Evolutionary conservation across 2,888 invertebrate species (phyloP).

Genomic region (Drosophila basisetae): DNA sequence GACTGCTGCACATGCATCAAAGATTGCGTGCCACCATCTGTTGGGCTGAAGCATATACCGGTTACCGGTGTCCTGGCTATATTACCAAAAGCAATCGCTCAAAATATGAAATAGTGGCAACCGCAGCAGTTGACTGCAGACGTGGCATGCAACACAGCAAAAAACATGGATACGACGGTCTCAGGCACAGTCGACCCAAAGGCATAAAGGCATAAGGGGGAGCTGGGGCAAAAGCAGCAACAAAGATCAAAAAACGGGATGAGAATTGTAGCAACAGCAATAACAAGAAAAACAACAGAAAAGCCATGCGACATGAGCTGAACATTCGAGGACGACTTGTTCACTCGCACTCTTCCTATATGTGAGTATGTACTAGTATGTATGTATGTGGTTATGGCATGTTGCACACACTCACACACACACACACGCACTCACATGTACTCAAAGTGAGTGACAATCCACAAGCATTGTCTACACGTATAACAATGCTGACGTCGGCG

Average conservation of each 20-base stretch:
- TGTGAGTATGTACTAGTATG: neutral
- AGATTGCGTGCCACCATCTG: slow-evolving; percentile 37
- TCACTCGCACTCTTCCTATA: slow-evolving; percentile 1
- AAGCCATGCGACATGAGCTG: slow-evolving; percentile 69
- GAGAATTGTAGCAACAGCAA: slow-evolving; percentile 42
- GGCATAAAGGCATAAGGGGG: neutral
- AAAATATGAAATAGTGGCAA: slow-evolving; percentile 75
- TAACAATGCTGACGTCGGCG: slow-evolving; percentile 44
- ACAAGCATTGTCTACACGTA: slow-evolving; percentile 78
- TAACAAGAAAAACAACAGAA: slow-evolving; percentile 54
- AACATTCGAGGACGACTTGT: slow-evolving; percentile 64
- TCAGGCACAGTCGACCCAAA: slow-evolving; percentile 29
- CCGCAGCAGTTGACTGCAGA: slow-evolving; percentile 66
- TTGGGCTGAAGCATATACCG: slow-evolving; percentile 18
- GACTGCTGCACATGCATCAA: slow-evolving; percentile 42
- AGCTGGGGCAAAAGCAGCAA: slow-evolving; percentile 6
- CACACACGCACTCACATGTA: slow-evolving; percentile 22
- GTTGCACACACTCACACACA: slow-evolving; percentile 45
- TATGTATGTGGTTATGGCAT: slow-evolving; percentile 49
- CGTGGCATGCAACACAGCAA: slow-evolving; percentile 33
- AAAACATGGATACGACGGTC: slow-evolving; percentile 53
- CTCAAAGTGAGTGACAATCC: slow-evolving; percentile 71
- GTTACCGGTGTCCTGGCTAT: slow-evolving; percentile 56
- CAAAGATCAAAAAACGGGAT: slow-evolving; percentile 32
- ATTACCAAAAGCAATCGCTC: slow-evolving; percentile 79